These are phyloP conservation scores for Rhamnusium bicolor DNA, from an alignment of 2,888 invertebrate genomes.

Conservation along the genomic window DNA sequence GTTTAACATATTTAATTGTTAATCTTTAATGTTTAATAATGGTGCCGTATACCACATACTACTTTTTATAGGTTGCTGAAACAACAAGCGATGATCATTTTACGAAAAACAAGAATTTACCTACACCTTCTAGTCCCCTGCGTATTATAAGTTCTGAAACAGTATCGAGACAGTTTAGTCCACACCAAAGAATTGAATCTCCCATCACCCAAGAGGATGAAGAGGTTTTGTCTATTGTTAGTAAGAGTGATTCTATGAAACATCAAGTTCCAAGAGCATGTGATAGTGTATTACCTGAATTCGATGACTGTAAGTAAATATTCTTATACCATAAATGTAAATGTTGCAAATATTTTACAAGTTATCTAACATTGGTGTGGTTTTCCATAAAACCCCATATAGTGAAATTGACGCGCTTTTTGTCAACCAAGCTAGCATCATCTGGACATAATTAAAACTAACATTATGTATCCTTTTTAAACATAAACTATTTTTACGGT, in stretches of 20 bases:
- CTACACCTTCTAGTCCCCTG: constrained; percentile 64
- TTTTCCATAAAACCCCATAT: too few relatives aligned
- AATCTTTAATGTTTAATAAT: not conserved
- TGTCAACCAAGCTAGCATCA: too few relatives aligned
- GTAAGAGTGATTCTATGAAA: constrained; percentile 61
- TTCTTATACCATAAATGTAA: not conserved
- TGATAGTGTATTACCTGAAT: constrained; percentile 69
- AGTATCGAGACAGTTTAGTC: constrained; percentile 65
- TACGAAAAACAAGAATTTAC: constrained; percentile 60
- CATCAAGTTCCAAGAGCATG: constrained; percentile 62
- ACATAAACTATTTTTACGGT: too few relatives aligned
- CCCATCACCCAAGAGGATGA: constrained; percentile 70
- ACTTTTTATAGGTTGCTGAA: constrained; percentile 41
- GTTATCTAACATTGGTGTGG: too few relatives aligned
- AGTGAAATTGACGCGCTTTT: too few relatives aligned
- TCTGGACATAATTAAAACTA: too few relatives aligned
- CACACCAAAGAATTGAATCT: constrained; percentile 66
- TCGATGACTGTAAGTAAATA: constrained; percentile 57
- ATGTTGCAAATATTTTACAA: not conserved
- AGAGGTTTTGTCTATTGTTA: constrained; percentile 74
- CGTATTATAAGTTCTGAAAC: constrained; percentile 61
- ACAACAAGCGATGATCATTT: constrained; percentile 59
- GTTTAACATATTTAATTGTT: not conserved
- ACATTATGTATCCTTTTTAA: too few relatives aligned
- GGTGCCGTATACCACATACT: not conserved